Evolutionary conservation across 2,888 invertebrate genomes (phyloP), one percentile per base, ranked within the genome.

Genomic region (Dicyrtoma fusca): DNA sequence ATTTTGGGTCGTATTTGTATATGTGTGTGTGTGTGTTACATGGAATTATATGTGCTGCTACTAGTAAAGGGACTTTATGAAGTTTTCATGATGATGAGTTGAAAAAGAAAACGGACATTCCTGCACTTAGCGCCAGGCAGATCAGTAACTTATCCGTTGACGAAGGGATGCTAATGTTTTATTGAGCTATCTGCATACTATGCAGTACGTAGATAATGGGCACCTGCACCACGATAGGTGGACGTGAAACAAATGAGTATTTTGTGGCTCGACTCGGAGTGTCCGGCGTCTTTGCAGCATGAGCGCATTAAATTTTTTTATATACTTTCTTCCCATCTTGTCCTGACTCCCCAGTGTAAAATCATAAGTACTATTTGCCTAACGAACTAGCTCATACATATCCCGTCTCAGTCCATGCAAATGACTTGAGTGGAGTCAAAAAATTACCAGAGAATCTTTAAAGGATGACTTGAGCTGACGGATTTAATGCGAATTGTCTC

Each of bases 131-230:
- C 64, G 34, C 51, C 26, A 51, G 55, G 21, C 34, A 66, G 66
- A 66, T 66, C 66, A 66, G 66, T 66, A 66, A 66, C 53, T 66
- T 66, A 66, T 66, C 66, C 66, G 65, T 51, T 65, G 65, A 65
- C 19, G 53, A 17, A 53, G 55, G 55, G 55, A 53, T 66, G 53
- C 66, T 51, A 66, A 53, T 53, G 42, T 66, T 66, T 66, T 66
- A 66, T 66, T 66, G 66, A 66, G 53, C 66, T 66, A 66, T 66
- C 66, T 34, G 53, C 53, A n/a, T 64, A 53, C 55, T 26, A 17
- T 26, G 51, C 26, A 49, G n/a, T 34, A 8, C 25, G 25, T 6
- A 23, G 13, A 64, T 34, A 49, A 64, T 61, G n/a, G 51, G 64
- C 49, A 25, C 49, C 26, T 64, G 64, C 17, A 47, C 25, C 26